Conservation (phyloP, 1,140 invertebrate genomes). For the Orius insidiosus region DNA sequence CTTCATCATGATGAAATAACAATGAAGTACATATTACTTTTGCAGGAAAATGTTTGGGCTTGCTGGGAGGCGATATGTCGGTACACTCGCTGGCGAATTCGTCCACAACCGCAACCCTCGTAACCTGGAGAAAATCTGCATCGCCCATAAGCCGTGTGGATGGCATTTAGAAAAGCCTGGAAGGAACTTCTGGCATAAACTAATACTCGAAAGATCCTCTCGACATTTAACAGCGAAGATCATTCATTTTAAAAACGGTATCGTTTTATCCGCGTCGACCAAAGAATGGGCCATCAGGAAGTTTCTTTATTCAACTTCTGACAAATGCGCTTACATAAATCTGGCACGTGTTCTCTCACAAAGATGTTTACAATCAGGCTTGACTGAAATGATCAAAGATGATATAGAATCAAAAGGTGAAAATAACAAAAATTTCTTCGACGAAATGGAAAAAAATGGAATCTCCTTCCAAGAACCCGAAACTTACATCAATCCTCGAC, state of each 20-base stretch:
- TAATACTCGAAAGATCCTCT: constrained; percentile 21
- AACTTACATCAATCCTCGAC: constrained; percentile 33
- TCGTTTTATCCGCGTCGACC: constrained; percentile 57
- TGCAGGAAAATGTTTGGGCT: no score
- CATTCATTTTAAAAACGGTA: constrained; percentile 53
- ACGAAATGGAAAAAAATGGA: constrained; percentile 44
- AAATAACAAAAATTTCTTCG: constrained; percentile 41
- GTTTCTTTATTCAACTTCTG: constrained; percentile 52
- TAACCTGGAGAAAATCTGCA: constrained; percentile 67
- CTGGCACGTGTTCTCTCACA: constrained; percentile 60
- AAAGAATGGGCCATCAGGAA: constrained; percentile 69
- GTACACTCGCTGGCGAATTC: neutral
- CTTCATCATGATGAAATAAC: no score
- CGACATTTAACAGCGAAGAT: constrained; percentile 39
- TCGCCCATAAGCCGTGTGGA: constrained; percentile 66
- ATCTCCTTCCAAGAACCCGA: constrained; percentile 45
- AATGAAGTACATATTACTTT: no score
- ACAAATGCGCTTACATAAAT: constrained; percentile 57
- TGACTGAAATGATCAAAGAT: constrained; percentile 50
- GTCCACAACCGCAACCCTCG: constrained; percentile 58
- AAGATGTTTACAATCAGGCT: constrained; percentile 28
- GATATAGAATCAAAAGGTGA: constrained; percentile 36
- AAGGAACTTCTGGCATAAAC: constrained; percentile 65
- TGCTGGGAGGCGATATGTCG: no score
- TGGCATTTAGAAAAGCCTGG: constrained; percentile 59